These are phyloP conservation scores for Gambusia yucatana DNA, from an alignment of 2,797 vertebrate genomes.

Conservation along the genomic window DNA sequence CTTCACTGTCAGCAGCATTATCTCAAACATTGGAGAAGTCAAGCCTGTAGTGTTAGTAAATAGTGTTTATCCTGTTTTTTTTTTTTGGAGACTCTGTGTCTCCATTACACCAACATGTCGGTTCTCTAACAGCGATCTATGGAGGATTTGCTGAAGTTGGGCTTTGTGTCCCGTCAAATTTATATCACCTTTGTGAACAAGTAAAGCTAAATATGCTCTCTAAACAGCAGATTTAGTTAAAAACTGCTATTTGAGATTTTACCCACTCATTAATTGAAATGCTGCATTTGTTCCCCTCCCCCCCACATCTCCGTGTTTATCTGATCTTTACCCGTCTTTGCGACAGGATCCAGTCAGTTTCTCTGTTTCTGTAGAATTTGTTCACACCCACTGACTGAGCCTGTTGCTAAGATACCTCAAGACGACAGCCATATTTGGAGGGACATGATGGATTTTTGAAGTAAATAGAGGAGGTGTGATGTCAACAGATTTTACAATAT, in stretches of 20 bases:
- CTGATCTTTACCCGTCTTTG: neutral
- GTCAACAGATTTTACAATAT: neutral
- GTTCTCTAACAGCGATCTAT: neutral
- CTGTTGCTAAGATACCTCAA: slow-evolving; percentile 5
- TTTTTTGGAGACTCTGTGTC: neutral
- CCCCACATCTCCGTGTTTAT: neutral
- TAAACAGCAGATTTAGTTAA: neutral
- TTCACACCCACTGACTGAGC: neutral
- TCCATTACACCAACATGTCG: neutral
- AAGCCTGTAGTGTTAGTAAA: neutral
- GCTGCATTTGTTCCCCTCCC: too few species aligned
- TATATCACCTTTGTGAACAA: neutral
- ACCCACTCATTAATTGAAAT: neutral
- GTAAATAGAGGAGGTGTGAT: neutral
- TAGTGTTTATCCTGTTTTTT: neutral
- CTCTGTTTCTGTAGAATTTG: neutral
- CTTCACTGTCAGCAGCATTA: neutral
- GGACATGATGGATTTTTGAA: neutral
- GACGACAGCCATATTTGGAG: neutral
- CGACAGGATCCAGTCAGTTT: neutral
- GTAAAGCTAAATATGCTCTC: neutral
- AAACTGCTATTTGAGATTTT: neutral
- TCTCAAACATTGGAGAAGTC: neutral
- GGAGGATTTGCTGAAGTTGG: neutral
- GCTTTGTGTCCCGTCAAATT: neutral